Base-by-base conservation (phyloP, 2,797 vertebrate species). In the Phataginus tetradactyla region DNA sequence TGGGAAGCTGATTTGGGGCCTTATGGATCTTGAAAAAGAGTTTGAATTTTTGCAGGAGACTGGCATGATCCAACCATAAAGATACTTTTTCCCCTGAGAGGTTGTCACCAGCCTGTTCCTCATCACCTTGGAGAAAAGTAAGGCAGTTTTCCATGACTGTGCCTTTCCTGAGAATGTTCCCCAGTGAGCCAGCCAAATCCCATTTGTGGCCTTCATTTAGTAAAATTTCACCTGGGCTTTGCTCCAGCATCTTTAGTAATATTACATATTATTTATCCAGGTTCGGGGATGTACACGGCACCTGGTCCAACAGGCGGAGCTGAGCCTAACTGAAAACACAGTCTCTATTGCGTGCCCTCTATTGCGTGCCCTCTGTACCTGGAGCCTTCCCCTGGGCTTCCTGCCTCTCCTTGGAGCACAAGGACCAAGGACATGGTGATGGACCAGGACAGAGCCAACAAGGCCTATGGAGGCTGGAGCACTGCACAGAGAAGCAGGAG, bases 241-340 rank as follows among this genome's bases (percentile, higher is more conserved):
- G 74, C 61, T 94, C 93, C 94, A 92, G 80, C 32, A 32, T 71
- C 88, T 85, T 97, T 55, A 87, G 94, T 49, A 68, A 93, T 66
- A 32, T 51, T 74, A 66, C 71, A 71, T 61, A 89, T 88, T 83
- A 90, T 86, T 79, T 89, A 88, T 87, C 42, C 79, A 74, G 86
- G 55, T 34, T 34, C 8, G 78, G 86, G 51, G 77, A 68, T n/a
- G 49, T 61, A 23, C 51, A 34, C 3, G 32, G 55, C 53, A 51
- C 34, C 69, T 80, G 63, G 39, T 64, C 72, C 78, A 88, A 69
- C 1, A 13, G 39, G 23, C 17, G n/a, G 27, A 59, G 12, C n/a
- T 21, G 45, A 92, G 45, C 27, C 57, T 37, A 71, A 55, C 66
- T 39, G 34, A 61, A 64, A 75, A 91, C 68, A 94, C 72, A 72